Conservation (phyloP, 2,888 invertebrate genomes). For the Caenorhabditis sp. region DNA sequence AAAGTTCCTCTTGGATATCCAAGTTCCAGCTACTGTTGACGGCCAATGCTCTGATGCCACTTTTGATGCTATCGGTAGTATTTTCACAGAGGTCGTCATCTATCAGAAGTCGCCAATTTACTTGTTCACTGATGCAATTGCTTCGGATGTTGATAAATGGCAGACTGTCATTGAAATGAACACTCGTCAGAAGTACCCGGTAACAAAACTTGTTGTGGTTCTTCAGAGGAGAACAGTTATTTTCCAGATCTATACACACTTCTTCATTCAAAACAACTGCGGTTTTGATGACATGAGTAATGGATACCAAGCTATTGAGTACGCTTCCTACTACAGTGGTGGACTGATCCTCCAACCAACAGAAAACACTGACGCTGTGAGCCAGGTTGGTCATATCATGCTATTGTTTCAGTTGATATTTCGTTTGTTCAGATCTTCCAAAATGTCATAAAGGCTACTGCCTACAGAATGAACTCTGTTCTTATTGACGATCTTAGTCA, state of each 20-base stretch:
- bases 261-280: constrained; percentile 64
- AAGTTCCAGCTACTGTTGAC: constrained; percentile 24
- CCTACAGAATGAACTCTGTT: constrained; percentile 71
- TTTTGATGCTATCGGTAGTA: constrained; percentile 58
- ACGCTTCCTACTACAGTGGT: constrained; percentile 68
- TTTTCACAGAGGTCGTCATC: constrained; percentile 64
- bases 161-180: constrained; percentile 69
- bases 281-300: constrained; percentile 64
- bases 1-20: constrained; percentile 60
- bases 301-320: constrained; percentile 69
- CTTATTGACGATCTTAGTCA: constrained; percentile 63
- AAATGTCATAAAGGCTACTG: constrained; percentile 65
- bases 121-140: constrained; percentile 75
- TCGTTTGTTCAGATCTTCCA: constrained; percentile 63
- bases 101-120: constrained; percentile 76
- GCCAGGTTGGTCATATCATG: too few species aligned
- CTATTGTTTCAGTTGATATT: too few species aligned
- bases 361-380: too few species aligned
- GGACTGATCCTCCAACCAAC: constrained; percentile 67
- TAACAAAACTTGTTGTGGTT: background rate
- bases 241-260: constrained; percentile 70
- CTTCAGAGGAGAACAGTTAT: background rate
- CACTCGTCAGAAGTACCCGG: constrained; percentile 71
- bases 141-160: constrained; percentile 71
- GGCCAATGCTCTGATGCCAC: constrained; percentile 66